phyloP scores from a whole-genome alignment of 2,888 invertebrate species.

The Pammene fasciana region DNA sequence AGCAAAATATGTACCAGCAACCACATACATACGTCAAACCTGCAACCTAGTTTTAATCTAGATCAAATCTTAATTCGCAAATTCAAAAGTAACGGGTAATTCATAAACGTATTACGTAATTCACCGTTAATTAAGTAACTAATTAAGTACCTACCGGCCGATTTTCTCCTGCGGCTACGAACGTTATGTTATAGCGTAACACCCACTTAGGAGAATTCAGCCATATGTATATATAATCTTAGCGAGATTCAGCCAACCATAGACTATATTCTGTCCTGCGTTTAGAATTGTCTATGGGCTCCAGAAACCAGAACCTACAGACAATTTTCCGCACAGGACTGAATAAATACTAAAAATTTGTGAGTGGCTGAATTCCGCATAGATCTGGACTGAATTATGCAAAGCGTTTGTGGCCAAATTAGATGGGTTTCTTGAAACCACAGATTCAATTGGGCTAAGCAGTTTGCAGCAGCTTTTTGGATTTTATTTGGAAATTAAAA shows the following conservation, averaged over 20 bases:
- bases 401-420: neutral
- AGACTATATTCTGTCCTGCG: too few species aligned
- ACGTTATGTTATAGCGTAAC: slow-evolving; percentile 1
- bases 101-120: neutral
- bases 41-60: neutral
- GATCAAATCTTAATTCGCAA: slow-evolving; percentile 5
- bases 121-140: neutral
- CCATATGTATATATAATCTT: too few species aligned
- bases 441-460: slow-evolving; percentile 4
- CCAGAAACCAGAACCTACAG: too few species aligned
- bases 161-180: slow-evolving; percentile 5
- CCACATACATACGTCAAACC: too few species aligned
- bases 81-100: neutral
- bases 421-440: slow-evolving; percentile 13
- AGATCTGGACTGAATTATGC: too few species aligned
- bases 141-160: neutral
- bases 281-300: too few species aligned
- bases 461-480: neutral
- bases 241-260: too few species aligned
- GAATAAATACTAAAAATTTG: too few species aligned
- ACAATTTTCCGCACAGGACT: too few species aligned
- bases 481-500: neutral
- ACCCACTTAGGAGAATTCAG: too few species aligned
- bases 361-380: too few species aligned
- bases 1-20: too few species aligned